phyloP scores from a whole-genome alignment of 2,113 vertebrate species.

The Synchiropus splendidus region DNA sequence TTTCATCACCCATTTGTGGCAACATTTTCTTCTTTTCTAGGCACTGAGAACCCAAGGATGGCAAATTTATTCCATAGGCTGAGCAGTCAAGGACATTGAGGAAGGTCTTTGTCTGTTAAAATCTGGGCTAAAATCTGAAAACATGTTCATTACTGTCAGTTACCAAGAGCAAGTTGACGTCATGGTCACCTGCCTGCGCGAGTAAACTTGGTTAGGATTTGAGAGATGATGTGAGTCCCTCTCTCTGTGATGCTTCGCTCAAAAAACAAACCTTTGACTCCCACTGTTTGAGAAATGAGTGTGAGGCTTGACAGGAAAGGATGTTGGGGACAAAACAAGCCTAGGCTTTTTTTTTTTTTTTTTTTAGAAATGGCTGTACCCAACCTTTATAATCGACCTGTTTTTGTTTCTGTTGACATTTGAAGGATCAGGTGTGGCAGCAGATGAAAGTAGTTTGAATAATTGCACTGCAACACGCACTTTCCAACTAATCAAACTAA shows the following conservation, averaged over 20 bases:
- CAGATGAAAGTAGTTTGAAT: no score
- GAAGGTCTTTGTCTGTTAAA: constrained; percentile 25
- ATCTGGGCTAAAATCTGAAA: constrained; percentile 33
- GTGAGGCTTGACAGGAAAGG: constrained; percentile 36
- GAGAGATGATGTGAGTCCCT: constrained; percentile 25
- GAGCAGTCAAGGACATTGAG: constrained; percentile 18
- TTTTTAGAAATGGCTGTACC: no score
- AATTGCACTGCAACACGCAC: no score
- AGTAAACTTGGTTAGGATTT: constrained; percentile 10
- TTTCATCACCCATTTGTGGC: constrained; percentile 37
- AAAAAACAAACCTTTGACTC: constrained; percentile 42
- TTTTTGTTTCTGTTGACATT: no score
- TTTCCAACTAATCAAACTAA: no score
- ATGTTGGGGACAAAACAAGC: constrained; percentile 17
- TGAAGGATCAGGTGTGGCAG: no score
- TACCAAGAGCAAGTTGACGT: constrained; percentile 20
- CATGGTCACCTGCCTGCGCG: constrained; percentile 11
- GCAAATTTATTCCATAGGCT: constrained; percentile 18
- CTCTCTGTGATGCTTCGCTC: constrained; percentile 8
- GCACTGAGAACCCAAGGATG: constrained; percentile 32
- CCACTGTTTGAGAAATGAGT: constrained; percentile 51
- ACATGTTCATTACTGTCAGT: constrained; percentile 35
- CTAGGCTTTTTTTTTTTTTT: background rate
- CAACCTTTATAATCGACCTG: no score
- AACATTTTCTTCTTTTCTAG: constrained; percentile 49